Conservation (phyloP, 2,888 invertebrate genomes). For the Rhorus exstirpatorius region DNA sequence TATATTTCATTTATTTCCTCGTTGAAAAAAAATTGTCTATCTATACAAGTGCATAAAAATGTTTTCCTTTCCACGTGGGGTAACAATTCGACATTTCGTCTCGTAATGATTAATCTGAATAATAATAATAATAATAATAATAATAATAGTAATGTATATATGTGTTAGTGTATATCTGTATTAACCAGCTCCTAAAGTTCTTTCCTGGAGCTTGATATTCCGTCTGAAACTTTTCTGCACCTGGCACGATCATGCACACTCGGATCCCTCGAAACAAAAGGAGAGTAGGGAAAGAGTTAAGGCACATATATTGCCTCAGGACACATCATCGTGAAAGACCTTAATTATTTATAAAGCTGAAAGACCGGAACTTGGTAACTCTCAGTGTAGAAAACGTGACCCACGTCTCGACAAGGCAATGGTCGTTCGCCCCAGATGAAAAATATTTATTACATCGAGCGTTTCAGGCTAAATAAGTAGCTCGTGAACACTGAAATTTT, state of each 20-base stretch:
- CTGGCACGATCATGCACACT: constrained; percentile 24
- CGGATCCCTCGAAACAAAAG: background rate
- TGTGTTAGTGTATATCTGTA: background rate
- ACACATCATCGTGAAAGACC: constrained; percentile 54
- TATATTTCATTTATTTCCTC: too few relatives aligned
- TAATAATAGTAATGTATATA: too few relatives aligned
- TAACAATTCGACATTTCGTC: too few relatives aligned
- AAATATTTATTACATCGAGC: constrained; percentile 17
- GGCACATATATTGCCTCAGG: constrained; percentile 15
- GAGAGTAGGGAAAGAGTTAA: constrained; percentile 25
- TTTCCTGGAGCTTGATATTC: constrained; percentile 8
- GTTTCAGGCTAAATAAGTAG: too few relatives aligned
- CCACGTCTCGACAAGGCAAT: background rate
- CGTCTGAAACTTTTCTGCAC: constrained; percentile 24
- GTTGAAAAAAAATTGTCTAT: too few relatives aligned
- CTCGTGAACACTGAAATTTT: too few relatives aligned
- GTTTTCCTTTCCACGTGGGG: too few relatives aligned
- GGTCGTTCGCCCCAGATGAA: constrained; percentile 1
- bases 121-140: too few relatives aligned
- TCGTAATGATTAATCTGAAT: too few relatives aligned
- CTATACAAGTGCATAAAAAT: too few relatives aligned
- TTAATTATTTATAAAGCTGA: constrained; percentile 55
- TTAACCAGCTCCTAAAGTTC: background rate
- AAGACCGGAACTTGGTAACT: constrained; percentile 12
- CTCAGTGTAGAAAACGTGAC: constrained; percentile 45